Evolutionary conservation across 2,113 vertebrate species (phyloP).

Genomic region (Albula glossodonta): DNA sequence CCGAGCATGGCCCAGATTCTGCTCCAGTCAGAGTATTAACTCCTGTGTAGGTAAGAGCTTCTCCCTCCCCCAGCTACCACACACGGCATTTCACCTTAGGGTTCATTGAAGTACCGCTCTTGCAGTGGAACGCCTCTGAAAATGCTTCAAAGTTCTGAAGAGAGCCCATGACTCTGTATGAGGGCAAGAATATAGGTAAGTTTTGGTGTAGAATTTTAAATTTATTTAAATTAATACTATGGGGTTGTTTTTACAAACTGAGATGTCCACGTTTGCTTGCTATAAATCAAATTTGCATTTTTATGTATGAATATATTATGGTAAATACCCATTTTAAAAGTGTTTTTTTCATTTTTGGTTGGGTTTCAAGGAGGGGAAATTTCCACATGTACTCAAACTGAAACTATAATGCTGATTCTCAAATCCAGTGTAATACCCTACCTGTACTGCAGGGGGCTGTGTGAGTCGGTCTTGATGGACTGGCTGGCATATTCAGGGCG

Average conservation of each 20-base stretch:
- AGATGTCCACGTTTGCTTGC: too few species aligned
- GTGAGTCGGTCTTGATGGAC: slow-evolving; percentile 92
- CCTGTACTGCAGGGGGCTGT: slow-evolving; percentile 97
- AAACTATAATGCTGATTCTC: neutral
- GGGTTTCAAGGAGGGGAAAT: too few species aligned
- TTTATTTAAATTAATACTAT: neutral
- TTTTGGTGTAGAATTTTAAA: neutral
- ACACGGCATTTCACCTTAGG: slow-evolving; percentile 83
- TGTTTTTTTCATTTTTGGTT: too few species aligned
- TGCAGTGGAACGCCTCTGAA: slow-evolving; percentile 85
- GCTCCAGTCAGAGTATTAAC: slow-evolving; percentile 41
- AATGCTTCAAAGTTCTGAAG: slow-evolving; percentile 94
- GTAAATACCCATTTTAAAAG: too few species aligned
- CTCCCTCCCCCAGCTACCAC: slow-evolving; percentile 73
- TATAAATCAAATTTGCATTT: too few species aligned
- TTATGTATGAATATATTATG: too few species aligned
- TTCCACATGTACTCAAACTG: too few species aligned
- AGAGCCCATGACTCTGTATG: slow-evolving; percentile 86
- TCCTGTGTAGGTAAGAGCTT: neutral
- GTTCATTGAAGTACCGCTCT: slow-evolving; percentile 81
- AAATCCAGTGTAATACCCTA: slow-evolving; percentile 42
- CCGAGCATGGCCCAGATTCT: slow-evolving; percentile 39
- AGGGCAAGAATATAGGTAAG: slow-evolving; percentile 31
- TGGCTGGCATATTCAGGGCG: slow-evolving; percentile 91
- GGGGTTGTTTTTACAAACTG: too few species aligned